Base-by-base conservation (phyloP, 2,113 vertebrate species). In the Mohoua ochrocephala region DNA sequence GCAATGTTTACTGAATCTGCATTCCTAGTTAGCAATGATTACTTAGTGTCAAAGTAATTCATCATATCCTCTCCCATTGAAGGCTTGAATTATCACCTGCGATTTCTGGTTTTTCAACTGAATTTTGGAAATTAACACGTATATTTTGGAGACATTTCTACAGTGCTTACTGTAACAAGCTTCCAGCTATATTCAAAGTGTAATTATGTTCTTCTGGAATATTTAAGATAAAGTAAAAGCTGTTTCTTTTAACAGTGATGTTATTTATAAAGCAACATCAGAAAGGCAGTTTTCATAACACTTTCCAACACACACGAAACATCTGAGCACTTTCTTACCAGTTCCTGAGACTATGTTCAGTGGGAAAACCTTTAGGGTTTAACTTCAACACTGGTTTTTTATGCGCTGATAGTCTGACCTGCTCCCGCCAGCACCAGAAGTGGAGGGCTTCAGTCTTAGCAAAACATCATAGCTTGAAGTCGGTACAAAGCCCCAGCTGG, bases 251-350 rank as follows among this genome's bases (percentile, higher is more conserved):
- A 80, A 69, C 24, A 45, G 14, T 76, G 39, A 76, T 3, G 5
- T 39, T 74, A 65, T 94, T 88, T 93, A 71, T 56, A 73, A 64
- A 74, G 61, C 80, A 89, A 80, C 41, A 50, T 73, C 50, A 95
- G 85, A 88, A 87, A 90, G 20, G 22, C 45, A 47, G 74, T 67
- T 92, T 83, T 37, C 11, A 4, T 80, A 30, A 63, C 1, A 2
- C 33, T 77, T 75, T 79, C 52, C 35, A 75, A 13, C 9, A 37
- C n/a, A n/a, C 0, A 0, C 0, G 0, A 53, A 87, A 59, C 5
- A 15, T 65, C 69, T 69, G 47, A 87, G 57, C 5, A 6, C 61
- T 65, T 67, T 28, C 28, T 74, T 86, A 41, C 52, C 13, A 15
- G 44, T 14, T 90, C 20, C 31, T 50, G 42, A 76, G 44, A 50